These are phyloP conservation scores for Polydrusus tereticollis DNA, from an alignment of 2,888 invertebrate genomes.

Conservation along the genomic window DNA sequence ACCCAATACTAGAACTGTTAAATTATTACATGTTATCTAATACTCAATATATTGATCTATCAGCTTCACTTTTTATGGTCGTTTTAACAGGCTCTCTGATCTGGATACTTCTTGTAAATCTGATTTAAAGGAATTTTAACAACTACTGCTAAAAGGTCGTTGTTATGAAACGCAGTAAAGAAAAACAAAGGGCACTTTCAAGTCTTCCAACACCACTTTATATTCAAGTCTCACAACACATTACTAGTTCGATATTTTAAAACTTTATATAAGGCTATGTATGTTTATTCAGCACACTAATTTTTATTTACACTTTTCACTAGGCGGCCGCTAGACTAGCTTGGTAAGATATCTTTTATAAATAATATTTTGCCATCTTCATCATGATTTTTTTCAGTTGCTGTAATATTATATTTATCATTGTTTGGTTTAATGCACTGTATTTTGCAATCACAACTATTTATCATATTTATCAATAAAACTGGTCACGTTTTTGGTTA, in stretches of 20 bases:
- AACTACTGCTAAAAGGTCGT: too few relatives aligned
- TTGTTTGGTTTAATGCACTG: background rate
- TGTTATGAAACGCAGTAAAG: too few relatives aligned
- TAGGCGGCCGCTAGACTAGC: conserved; percentile 68
- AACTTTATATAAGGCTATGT: background rate
- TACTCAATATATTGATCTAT: too few relatives aligned
- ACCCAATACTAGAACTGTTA: too few relatives aligned
- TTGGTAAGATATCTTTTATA: conserved; percentile 67
- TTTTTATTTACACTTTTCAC: conserved; percentile 63
- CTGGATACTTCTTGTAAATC: too few relatives aligned
- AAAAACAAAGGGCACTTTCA: background rate
- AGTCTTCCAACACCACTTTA: background rate
- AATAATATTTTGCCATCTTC: conserved; percentile 44
- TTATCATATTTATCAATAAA: too few relatives aligned
- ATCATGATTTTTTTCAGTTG: conserved; percentile 47
- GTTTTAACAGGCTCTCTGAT: too few relatives aligned
- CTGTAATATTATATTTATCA: conserved; percentile 4
- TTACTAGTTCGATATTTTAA: background rate
- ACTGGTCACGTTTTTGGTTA: too few relatives aligned
- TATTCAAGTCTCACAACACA: background rate
- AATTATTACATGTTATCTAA: too few relatives aligned
- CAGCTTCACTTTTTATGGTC: too few relatives aligned
- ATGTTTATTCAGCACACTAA: conserved; percentile 57
- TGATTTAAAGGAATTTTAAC: too few relatives aligned
- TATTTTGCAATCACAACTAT: background rate